phyloP scores from a whole-genome alignment of 2,797 vertebrate genomes.

The Euphonia xanthogaster region DNA sequence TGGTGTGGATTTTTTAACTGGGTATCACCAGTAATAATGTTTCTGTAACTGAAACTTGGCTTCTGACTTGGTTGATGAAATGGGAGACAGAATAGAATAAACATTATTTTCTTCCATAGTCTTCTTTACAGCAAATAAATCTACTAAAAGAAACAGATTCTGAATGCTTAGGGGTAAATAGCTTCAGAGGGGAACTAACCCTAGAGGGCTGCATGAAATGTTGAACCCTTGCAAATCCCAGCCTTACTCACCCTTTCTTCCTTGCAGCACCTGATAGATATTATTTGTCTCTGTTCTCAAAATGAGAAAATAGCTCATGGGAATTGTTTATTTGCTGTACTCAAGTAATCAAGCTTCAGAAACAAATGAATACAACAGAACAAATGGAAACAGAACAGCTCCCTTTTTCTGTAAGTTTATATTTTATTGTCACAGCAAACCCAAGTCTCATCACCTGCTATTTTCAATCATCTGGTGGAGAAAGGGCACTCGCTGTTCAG shows the following conservation, averaged over 20 bases:
- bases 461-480: neutral
- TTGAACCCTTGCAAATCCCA: neutral
- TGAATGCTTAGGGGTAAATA: neutral
- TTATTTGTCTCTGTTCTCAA: neutral
- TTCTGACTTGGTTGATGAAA: neutral
- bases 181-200: neutral
- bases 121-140: neutral
- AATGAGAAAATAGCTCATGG: conserved; percentile 25
- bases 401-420: neutral
- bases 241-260: neutral
- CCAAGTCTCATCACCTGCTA: neutral
- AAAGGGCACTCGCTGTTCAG: neutral
- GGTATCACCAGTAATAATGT: neutral
- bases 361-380: conserved; percentile 5
- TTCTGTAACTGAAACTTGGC: neutral
- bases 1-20: neutral
- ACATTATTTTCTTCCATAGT: neutral
- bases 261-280: neutral
- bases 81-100: neutral
- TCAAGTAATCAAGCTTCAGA: neutral
- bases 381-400: neutral
- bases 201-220: neutral
- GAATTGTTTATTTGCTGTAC: conserved; percentile 18
- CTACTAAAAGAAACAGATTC: neutral
- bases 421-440: neutral